phyloP scores from a whole-genome alignment of 2,113 vertebrate species.

The Zingel zingel region DNA sequence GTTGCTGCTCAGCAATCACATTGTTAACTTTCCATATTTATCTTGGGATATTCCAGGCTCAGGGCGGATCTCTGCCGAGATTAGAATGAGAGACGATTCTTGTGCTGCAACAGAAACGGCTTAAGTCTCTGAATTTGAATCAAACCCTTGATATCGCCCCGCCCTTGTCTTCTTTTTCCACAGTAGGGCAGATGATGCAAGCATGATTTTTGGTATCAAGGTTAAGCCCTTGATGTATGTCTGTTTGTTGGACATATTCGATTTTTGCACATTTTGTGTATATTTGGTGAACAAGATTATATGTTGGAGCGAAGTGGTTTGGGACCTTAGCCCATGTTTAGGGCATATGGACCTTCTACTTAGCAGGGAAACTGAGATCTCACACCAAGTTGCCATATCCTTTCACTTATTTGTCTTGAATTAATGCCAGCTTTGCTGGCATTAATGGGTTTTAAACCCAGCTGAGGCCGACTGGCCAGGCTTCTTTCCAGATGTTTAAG shows the following conservation, averaged over 20 bases:
- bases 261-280: conserved; percentile 20
- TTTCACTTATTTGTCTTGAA: conserved; percentile 6
- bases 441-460: conserved; percentile 13
- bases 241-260: conserved; percentile 39
- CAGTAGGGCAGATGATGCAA: conserved; percentile 66
- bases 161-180: conserved; percentile 51
- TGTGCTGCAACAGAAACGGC: conserved; percentile 81
- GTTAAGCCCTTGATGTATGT: conserved; percentile 45
- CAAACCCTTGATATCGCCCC: conserved; percentile 72
- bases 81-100: conserved; percentile 83
- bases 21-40: conserved; percentile 88
- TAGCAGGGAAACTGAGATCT: background rate
- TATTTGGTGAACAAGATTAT: conserved; percentile 24
- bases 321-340: conserved; percentile 18
- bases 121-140: conserved; percentile 81
- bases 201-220: conserved; percentile 55
- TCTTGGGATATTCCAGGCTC: conserved; percentile 87
- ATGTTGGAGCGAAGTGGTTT: conserved; percentile 13
- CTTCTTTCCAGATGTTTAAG: conserved; percentile 51
- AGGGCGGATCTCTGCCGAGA: conserved; percentile 85
- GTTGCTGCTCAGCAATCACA: conserved; percentile 84
- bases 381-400: background rate
- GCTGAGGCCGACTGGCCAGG: background rate
- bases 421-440: background rate
- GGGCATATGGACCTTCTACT: conserved; percentile 13